Base-by-base conservation (phyloP, 2,888 invertebrate species). In the Limenitis camilla region DNA sequence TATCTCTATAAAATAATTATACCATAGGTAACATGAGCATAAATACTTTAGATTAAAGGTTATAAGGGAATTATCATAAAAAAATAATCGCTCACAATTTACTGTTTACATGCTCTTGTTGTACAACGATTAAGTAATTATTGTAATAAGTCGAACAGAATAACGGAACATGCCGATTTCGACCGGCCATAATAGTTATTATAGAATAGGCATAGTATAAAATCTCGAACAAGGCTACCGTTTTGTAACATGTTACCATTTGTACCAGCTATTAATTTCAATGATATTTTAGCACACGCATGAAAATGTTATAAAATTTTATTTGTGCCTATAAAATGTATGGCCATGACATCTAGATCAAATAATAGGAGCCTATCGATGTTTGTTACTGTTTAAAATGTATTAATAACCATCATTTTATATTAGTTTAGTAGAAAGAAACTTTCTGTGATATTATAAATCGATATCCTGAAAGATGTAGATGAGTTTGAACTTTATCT, bases 101-200 rank as follows among this genome's bases (percentile, higher is more conserved):
- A 31, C 27, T 50, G 39, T 50, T 39, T 50, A 49, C 42, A 49
- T 49, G 49, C 10, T 33, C 43, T 33, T 33, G 48, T 48, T 50
- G 27, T 39, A 66, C 67, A 64, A 58, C 65, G 63, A 81, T 81
- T 81, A 81, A 78, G 79, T 79, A 77, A 82, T 82, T 81, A 81
- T 78, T 72, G 68, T 74, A 72, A 80, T 79, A 65, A 71, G 69
- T 70, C 60, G 64, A 60, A 64, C 65, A 68, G 75, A 74, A 76
- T 71, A 79, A 80, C 77, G 77, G 78, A 72, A 75, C 73, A 68
- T 65, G 68, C 68, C 73, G 73, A 79, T 79, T 79, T 77, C 61
- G 63, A 64, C 56, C 67, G 63, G 27, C 41, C 10, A 29, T 44
- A 44, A 41, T 48, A 29, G 40, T 44, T 43, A 44, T 42, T 53